Percentiles rank a stretch among this genome's conserved stretches.
These are phyloP conservation scores for Chrysolina oricalcia DNA, from an alignment of 2,888 invertebrate genomes.

Conservation along the genomic window DNA sequence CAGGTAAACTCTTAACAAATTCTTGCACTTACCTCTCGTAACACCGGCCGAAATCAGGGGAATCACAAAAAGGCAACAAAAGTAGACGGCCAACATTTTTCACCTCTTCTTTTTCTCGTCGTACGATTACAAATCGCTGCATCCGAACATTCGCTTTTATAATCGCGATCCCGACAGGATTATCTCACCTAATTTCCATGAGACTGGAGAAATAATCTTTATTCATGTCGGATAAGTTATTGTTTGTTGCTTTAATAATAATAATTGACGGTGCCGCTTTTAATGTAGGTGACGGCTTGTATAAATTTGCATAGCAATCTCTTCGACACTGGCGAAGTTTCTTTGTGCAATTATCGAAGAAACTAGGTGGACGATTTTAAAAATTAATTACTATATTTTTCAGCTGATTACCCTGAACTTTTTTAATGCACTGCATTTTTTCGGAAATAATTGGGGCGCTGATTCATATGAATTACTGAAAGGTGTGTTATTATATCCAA, in stretches of 20 bases:
- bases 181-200: constrained; percentile 11
- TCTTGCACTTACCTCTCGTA: constrained; percentile 1
- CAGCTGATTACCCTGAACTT: neutral
- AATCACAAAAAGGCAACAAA: neutral
- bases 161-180: neutral
- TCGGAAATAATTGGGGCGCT: neutral
- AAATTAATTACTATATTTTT: constrained; percentile 5
- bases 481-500: neutral
- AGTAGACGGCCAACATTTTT: neutral
- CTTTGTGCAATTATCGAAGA: neutral
- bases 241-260: neutral
- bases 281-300: constrained; percentile 17
- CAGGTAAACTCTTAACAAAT: neutral
- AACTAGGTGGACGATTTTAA: constrained; percentile 2
- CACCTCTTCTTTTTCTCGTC: neutral
- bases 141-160: constrained; percentile 7
- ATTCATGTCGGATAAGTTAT: constrained; percentile 16
- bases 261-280: neutral
- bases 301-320: neutral
- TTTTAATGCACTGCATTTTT: neutral
- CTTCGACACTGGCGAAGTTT: neutral
- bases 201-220: neutral
- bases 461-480: neutral
- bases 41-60: neutral
- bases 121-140: neutral